Conservation (phyloP, 2,113 vertebrate species). For the Petrocephalus zakoni region DNA sequence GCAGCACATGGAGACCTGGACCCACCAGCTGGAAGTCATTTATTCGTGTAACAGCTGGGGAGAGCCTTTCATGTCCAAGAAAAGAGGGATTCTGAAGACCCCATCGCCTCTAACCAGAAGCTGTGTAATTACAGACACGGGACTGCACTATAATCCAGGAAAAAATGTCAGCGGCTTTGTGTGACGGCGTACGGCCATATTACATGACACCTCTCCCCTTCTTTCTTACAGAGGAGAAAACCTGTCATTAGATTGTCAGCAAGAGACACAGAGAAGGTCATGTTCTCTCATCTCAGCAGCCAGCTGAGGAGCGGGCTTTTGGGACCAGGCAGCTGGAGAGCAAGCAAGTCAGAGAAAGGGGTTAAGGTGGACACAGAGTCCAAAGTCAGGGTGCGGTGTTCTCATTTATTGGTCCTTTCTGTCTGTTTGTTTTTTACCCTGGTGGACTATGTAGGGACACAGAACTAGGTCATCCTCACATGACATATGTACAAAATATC, state of each 20-base stretch:
- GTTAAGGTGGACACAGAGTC: neutral
- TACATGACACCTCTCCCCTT: neutral
- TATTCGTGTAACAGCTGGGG: slow-evolving; percentile 16
- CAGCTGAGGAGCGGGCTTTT: neutral
- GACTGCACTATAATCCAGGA: slow-evolving; percentile 8
- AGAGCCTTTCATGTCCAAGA: slow-evolving; percentile 17
- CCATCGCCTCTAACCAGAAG: slow-evolving; percentile 4
- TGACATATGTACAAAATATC: neutral
- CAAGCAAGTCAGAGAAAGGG: neutral
- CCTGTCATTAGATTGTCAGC: slow-evolving; percentile 16
- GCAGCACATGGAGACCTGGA: neutral
- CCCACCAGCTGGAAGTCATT: slow-evolving; percentile 17
- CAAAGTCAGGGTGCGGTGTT: neutral
- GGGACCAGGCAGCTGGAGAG: neutral
- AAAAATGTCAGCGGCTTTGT: slow-evolving; percentile 2
- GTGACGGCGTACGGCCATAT: neutral
- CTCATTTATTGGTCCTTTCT: neutral
- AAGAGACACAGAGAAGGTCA: neutral
- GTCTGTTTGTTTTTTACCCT: neutral
- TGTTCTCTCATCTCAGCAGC: neutral
- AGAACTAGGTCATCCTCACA: neutral
- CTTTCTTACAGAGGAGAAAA: slow-evolving; percentile 9
- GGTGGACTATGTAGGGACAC: neutral
- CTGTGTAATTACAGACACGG: slow-evolving; percentile 17
- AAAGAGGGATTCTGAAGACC: slow-evolving; percentile 22